A percentile compares a stretch with the other conserved stretches of the same genome.
Conservation (phyloP, 1,140 invertebrate species). For the Drosophila melanica region DNA sequence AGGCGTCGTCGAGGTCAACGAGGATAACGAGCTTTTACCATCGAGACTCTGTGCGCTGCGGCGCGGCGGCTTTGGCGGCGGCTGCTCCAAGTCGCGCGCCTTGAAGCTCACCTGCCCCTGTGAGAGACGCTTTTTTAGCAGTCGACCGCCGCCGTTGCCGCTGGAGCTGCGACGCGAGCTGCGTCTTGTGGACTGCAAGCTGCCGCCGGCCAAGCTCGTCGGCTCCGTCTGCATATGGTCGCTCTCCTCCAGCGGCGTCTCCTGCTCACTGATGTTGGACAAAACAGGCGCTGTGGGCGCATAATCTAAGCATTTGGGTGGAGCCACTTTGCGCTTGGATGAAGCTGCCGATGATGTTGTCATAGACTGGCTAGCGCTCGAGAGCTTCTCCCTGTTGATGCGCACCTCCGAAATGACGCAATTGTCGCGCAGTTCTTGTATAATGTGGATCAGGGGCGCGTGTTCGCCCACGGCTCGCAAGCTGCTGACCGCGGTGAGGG, state of each 20-base stretch:
- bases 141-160: slow-evolving; percentile 45
- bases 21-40: slow-evolving; percentile 57
- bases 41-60: slow-evolving; percentile 60
- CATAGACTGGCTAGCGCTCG: neutral
- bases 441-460: slow-evolving; percentile 79
- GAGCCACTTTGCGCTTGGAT: neutral
- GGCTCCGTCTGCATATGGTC: slow-evolving; percentile 13
- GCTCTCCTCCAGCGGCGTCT: slow-evolving; percentile 50
- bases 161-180: slow-evolving; percentile 57
- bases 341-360: neutral
- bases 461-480: slow-evolving; percentile 53
- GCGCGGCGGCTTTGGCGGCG: slow-evolving; percentile 76
- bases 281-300: slow-evolving; percentile 54
- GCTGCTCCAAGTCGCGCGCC: slow-evolving; percentile 40
- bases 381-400: slow-evolving; percentile 68
- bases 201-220: slow-evolving; percentile 14
- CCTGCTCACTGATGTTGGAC: slow-evolving; percentile 69
- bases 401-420: slow-evolving; percentile 79
- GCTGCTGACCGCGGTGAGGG: slow-evolving; percentile 69
- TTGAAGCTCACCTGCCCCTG: slow-evolving; percentile 59
- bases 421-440: slow-evolving; percentile 78
- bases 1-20: slow-evolving; percentile 64
- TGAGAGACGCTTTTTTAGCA: slow-evolving; percentile 71
- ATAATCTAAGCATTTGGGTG: slow-evolving; percentile 36
- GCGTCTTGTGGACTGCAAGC: slow-evolving; percentile 30